These are phyloP conservation scores for Anodontia alba DNA, from an alignment of 2,888 invertebrate species.

Conservation along the genomic window DNA sequence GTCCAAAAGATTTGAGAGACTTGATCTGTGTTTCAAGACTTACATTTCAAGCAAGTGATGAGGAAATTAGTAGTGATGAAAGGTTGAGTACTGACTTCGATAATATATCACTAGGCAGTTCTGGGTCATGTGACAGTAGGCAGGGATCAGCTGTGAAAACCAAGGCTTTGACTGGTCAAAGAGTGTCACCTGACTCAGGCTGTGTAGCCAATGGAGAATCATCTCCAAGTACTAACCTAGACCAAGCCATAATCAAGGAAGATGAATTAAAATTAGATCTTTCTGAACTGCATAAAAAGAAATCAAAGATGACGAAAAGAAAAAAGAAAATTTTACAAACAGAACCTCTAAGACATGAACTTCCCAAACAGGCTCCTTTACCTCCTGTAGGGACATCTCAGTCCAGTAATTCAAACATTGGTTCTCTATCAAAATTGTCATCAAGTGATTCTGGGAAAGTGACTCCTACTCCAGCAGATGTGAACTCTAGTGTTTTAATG, in stretches of 20 bases:
- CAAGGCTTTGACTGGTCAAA: constrained; percentile 24
- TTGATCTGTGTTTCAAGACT: constrained; percentile 84
- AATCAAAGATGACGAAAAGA: constrained; percentile 63
- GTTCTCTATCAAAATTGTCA: not conserved
- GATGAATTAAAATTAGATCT: constrained; percentile 49
- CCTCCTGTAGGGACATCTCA: constrained; percentile 69
- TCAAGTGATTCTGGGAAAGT: constrained; percentile 1
- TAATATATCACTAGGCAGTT: constrained; percentile 67
- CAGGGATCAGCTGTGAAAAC: constrained; percentile 50
- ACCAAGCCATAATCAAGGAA: constrained; percentile 16
- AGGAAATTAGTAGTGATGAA: constrained; percentile 77
- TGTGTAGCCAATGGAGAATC: constrained; percentile 77
- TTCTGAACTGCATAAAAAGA: constrained; percentile 40
- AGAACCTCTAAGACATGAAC: constrained; percentile 67
- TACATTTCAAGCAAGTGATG: constrained; percentile 81
- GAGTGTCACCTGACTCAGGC: constrained; percentile 77
- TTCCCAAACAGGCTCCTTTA: constrained; percentile 73
- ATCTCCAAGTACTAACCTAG: constrained; percentile 54
- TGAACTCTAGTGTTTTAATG: not conserved
- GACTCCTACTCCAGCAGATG: not conserved
- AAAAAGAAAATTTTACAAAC: constrained; percentile 61
- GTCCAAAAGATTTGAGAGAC: constrained; percentile 83
- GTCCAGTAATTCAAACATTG: constrained; percentile 20
- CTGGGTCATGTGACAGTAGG: constrained; percentile 65
- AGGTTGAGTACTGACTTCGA: constrained; percentile 63